Percentiles rank a stretch among this genome's conserved stretches.
These are phyloP conservation scores for Falco rusticolus DNA, from an alignment of 2,797 vertebrate genomes.

Conservation along the genomic window DNA sequence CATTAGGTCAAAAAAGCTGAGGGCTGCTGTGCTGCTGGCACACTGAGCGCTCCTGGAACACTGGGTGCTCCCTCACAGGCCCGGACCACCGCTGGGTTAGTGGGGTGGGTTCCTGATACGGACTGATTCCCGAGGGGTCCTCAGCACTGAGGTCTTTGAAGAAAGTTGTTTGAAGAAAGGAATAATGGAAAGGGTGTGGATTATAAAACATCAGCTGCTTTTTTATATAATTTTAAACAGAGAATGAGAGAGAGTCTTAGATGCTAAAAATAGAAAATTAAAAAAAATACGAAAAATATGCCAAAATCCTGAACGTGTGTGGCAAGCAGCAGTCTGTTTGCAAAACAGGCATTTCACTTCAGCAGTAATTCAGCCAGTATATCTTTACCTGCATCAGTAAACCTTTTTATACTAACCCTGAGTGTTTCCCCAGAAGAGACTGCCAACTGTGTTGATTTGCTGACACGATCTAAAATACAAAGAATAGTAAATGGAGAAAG, in stretches of 20 bases:
- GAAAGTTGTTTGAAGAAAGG: background rate
- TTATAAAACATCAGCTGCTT: background rate
- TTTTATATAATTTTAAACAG: background rate
- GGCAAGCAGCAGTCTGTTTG: background rate
- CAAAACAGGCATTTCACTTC: no score
- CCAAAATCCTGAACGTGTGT: rapidly evolving
- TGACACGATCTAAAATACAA: background rate
- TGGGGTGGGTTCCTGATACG: rapidly evolving
- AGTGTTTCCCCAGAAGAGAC: background rate
- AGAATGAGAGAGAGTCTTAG: no score
- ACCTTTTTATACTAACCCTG: background rate
- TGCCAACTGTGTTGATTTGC: background rate
- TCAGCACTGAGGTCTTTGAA: background rate
- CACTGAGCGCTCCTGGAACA: no score
- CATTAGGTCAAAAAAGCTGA: background rate
- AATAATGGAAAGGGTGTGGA: rapidly evolving
- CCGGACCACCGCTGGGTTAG: background rate
- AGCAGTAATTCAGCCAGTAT: background rate
- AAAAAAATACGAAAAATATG: background rate
- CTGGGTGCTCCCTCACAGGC: background rate
- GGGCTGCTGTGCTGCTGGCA: background rate
- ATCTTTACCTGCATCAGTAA: background rate
- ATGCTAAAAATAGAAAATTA: no score
- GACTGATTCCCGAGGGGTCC: background rate
- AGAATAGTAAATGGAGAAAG: background rate